Conservation (phyloP, 2,113 vertebrate species). For the Cyanoramphus novaezelandiae region DNA sequence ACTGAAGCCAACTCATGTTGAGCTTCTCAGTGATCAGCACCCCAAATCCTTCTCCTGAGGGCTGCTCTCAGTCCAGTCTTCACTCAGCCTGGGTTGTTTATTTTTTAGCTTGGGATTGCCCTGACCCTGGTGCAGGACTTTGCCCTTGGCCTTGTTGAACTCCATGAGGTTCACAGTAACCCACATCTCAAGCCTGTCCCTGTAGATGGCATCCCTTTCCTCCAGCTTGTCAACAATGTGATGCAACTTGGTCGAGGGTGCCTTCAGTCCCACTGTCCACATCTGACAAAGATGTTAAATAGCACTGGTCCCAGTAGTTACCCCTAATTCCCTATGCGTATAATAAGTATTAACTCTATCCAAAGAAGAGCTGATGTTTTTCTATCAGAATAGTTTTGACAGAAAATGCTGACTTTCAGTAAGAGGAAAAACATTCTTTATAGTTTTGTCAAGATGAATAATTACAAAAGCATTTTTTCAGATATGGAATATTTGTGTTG, state of each 20-base stretch:
- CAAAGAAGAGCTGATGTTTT: neutral
- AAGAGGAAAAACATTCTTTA: slow-evolving; percentile 19
- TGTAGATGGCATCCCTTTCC: neutral
- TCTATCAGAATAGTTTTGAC: neutral
- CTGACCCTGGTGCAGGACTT: neutral
- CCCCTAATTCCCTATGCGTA: neutral
- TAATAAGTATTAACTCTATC: neutral
- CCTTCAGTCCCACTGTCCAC: neutral
- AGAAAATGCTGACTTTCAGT: neutral
- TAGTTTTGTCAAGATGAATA: slow-evolving; percentile 51
- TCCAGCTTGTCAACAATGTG: neutral
- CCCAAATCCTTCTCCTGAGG: neutral
- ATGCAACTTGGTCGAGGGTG: neutral
- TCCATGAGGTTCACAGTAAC: neutral
- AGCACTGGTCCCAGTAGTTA: neutral
- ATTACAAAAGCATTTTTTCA: neutral
- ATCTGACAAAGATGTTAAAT: neutral
- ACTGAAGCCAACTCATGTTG: neutral
- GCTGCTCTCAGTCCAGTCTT: neutral
- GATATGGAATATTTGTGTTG: neutral
- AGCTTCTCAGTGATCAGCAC: neutral
- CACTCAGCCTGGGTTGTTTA: neutral
- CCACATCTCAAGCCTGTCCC: neutral
- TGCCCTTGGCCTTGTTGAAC: neutral
- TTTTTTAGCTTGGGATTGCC: neutral